Evolutionary conservation across 2,113 vertebrate species (phyloP), one percentile per base, ranked within the genome.

Genomic region (Hiodon alosoides): DNA sequence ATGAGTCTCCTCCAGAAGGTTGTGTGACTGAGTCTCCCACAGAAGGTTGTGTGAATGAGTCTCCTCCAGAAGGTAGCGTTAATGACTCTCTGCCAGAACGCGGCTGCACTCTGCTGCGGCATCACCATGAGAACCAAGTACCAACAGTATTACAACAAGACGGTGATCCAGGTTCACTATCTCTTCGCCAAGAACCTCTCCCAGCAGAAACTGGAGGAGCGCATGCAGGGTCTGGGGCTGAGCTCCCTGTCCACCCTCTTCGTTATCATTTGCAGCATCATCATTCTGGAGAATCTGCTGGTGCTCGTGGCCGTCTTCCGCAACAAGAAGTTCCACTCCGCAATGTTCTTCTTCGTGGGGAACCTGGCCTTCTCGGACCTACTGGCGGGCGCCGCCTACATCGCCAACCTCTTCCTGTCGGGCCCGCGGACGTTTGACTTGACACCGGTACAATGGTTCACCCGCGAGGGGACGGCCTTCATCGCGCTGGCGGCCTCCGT

Each of bases 341-440:
- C 96, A 84, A 98, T 98, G 96, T 98, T 95, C 84, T 91, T 98
- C 82, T 98, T 99, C 84, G 95, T 99, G 4, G 96, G 96, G 5
- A 99, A 98, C 75, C 52, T 99, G 83, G 97, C 97, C 0, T 94
- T 96, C 67, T 98, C 96, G 0, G 97, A 98, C 75, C 89, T 98
- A 2, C 69, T 99, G 85, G 95, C 97, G 0, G 97, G 96, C 0
- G 80, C 91, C 0, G 95, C 95, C 16, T 99, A 97, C 80, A 93
- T 98, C 46, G 95, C 85, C 81, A 99, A 99, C 77, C 92, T 94
- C 2, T 85, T 94, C 11, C 84, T 98, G 0, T 99, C 97, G 0
- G 97, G 97, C 0, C 59, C 85, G 0, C 81, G 73, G 78, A 99
- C 96, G 0, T 91, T 96, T 72, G 2, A 73, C 0, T 85, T 99